Percentiles rank a stretch among this genome's conserved stretches.
phyloP scores from a whole-genome alignment of 1,140 invertebrate species.

The Pectinophora gossypiella region DNA sequence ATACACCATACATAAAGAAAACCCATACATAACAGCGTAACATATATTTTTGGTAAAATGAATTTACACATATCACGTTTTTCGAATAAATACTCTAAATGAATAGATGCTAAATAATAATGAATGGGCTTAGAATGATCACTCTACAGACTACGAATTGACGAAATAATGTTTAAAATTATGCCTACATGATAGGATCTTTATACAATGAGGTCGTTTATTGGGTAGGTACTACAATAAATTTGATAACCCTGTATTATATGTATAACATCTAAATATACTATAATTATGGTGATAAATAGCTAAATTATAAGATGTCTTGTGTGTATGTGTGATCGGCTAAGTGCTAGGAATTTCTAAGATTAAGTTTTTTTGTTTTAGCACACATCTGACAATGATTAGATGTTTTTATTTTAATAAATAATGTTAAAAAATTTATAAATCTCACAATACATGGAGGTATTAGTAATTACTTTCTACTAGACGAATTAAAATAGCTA shows the following conservation, averaged over 20 bases:
- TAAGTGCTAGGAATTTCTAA: slow-evolving; percentile 18
- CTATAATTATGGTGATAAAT: slow-evolving; percentile 6
- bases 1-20: slow-evolving; percentile 67
- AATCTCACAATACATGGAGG: too few species aligned
- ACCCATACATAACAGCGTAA: slow-evolving; percentile 67
- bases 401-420: background rate
- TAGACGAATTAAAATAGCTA: too few species aligned
- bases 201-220: background rate
- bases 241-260: slow-evolving; percentile 15
- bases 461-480: too few species aligned
- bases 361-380: background rate
- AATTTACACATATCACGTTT: slow-evolving; percentile 67
- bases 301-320: slow-evolving; percentile 1
- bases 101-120: slow-evolving; percentile 5
- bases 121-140: slow-evolving; percentile 8
- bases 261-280: background rate
- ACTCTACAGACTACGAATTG: background rate
- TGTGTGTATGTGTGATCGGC: slow-evolving; percentile 9
- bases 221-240: slow-evolving; percentile 12
- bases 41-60: slow-evolving; percentile 71
- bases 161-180: background rate
- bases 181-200: background rate
- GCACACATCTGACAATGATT: background rate
- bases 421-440: background rate
- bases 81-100: slow-evolving; percentile 13